Base-by-base conservation (phyloP, 2,888 invertebrate genomes). In the Brachypalpus laphriformis region DNA sequence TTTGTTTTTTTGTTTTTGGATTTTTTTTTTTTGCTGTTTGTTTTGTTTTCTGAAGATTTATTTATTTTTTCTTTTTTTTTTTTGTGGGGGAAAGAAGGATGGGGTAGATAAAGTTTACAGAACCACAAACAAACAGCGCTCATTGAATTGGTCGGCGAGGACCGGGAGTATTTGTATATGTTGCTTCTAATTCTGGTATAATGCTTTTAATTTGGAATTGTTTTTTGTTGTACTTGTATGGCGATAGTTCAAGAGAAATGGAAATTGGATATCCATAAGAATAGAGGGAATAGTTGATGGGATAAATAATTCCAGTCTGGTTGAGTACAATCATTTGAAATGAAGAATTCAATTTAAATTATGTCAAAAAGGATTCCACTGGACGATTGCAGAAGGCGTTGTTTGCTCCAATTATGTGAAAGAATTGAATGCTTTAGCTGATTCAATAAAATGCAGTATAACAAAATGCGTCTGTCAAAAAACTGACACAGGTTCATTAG, bases 311-410 rank as follows among this genome's bases (percentile, higher is more conserved):
- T 59, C 18, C 11, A 18, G 18, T 25, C 42, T 8, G 18, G 8
- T 20, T 18, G 20, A 70, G 45, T 34, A 18, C 18, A 37, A 77
- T 51, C 25, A 16, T 51, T 54, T 51, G 14, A 28, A 54, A 57
- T 75, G 59, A 47, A 22, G 22, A 82, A 63, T 72, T 77, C 61
- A 71, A 77, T 72, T 82, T 47, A 47, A 45, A 72, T 49, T 66
- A 37, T 66, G 70, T 54, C 71, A 82, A 82, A 47, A 72, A n/a
- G 8, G n/a, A 37, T 47, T 47, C 8, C 14, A 8, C n/a, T 25
- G 16, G 16, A 42, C 47, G 3, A 9, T 1, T 7, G 42, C 7
- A 18, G 18, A 20, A 2, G 37, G 34, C 9, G n/a, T n/a, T 14
- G 20, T 37, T 11, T 18, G 7, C 9, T n/a, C 2, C 7, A 42